phyloP scores from a whole-genome alignment of 2,113 vertebrate genomes.

The Sylvietta virens region DNA sequence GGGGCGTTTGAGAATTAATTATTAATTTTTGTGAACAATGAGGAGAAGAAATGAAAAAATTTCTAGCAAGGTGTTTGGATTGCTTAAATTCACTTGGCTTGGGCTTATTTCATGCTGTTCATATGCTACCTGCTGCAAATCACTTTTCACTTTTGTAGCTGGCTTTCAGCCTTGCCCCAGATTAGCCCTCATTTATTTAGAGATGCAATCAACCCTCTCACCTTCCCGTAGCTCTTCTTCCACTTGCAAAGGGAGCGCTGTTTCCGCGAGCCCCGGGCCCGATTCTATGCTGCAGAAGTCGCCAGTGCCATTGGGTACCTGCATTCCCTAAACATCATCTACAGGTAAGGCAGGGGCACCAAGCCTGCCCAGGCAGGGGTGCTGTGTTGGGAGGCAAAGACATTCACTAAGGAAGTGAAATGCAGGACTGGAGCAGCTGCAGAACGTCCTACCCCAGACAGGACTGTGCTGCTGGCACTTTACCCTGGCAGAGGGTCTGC shows the following conservation, averaged over 20 bases:
- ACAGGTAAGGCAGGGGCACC: conserved; percentile 77
- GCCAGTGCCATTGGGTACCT: conserved; percentile 95
- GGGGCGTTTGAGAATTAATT: neutral
- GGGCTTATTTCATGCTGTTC: neutral
- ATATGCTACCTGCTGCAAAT: neutral
- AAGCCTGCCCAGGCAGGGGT: neutral
- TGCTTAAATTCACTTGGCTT: neutral
- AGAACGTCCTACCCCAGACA: neutral
- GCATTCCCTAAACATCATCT: conserved; percentile 95
- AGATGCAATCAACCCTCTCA: neutral
- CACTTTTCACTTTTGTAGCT: neutral
- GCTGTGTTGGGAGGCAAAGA: neutral
- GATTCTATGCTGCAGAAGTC: conserved; percentile 91
- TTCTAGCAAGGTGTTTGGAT: neutral
- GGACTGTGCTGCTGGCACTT: neutral
- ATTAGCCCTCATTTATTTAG: neutral
- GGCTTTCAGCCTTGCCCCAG: neutral
- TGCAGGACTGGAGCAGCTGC: neutral
- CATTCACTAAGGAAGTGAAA: neutral
- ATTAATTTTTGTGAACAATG: neutral
- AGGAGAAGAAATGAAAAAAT: neutral
- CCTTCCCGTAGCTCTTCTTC: conserved; percentile 84
- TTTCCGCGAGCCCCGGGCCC: conserved; percentile 90
- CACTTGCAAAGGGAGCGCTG: conserved; percentile 92
- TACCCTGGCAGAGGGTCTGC: neutral